Evolutionary conservation across 2,888 invertebrate genomes (phyloP).

Genomic region (Malachius bipustulatus): DNA sequence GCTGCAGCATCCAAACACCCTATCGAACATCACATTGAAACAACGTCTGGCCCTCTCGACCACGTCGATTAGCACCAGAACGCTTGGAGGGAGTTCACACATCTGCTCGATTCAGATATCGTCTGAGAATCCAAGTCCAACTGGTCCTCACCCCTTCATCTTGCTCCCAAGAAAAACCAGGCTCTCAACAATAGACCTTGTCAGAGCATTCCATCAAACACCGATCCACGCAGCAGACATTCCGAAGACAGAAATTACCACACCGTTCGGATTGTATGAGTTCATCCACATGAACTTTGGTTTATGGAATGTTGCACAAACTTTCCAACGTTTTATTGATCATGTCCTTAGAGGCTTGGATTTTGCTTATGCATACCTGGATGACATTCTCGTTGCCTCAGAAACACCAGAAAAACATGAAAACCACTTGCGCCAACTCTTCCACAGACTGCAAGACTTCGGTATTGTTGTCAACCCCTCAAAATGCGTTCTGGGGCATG

Average conservation of each 20-base stretch:
- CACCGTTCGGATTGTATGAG: conserved; percentile 31
- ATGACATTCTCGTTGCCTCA: conserved; percentile 26
- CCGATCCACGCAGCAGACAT: conserved; percentile 27
- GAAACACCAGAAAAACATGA: conserved; percentile 18
- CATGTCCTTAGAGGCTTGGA: conserved; percentile 20
- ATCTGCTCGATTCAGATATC: too few species aligned
- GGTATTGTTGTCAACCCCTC: conserved; percentile 19
- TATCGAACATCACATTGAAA: too few species aligned
- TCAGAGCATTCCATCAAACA: conserved; percentile 29
- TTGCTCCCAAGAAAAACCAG: too few species aligned
- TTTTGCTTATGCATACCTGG: conserved; percentile 26
- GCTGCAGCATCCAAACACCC: too few species aligned
- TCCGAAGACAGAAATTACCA: conserved; percentile 30
- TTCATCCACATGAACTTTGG: conserved; percentile 26
- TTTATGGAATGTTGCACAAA: conserved; percentile 28
- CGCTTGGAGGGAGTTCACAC: too few species aligned
- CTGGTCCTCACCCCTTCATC: too few species aligned
- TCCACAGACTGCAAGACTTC: conserved; percentile 21
- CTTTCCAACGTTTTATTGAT: conserved; percentile 30
- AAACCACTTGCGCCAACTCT: conserved; percentile 18
- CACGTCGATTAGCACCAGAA: too few species aligned
- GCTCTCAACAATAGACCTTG: conserved; percentile 13
- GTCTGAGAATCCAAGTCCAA: too few species aligned
- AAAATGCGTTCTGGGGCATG: too few species aligned
- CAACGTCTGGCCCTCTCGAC: too few species aligned